These are phyloP conservation scores for Hyles vespertilio DNA, from an alignment of 1,140 invertebrate genomes.

Conservation along the genomic window DNA sequence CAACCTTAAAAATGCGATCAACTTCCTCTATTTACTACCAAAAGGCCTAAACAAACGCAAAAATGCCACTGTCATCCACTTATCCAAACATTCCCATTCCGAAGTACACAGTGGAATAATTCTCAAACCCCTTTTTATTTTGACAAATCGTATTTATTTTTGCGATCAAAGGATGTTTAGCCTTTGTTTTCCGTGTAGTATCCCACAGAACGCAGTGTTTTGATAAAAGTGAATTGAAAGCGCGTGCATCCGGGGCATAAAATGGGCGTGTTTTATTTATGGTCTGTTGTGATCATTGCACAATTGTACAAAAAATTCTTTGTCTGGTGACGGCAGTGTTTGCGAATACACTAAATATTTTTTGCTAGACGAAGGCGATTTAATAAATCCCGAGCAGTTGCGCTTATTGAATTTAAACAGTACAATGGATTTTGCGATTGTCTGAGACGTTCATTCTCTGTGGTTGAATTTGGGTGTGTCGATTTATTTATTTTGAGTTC, in stretches of 20 bases:
- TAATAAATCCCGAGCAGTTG: too few species aligned
- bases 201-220: constrained; percentile 14
- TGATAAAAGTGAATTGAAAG: constrained; percentile 27
- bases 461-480: not conserved
- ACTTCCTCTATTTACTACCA: too few species aligned
- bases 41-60: too few species aligned
- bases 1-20: too few species aligned
- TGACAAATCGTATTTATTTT: constrained; percentile 11
- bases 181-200: constrained; percentile 12
- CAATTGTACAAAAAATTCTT: constrained; percentile 45
- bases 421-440: too few species aligned
- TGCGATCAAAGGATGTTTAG: constrained; percentile 8
- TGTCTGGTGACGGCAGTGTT: constrained; percentile 24
- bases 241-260: constrained; percentile 13
- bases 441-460: not conserved
- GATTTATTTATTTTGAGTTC: too few species aligned
- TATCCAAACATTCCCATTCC: too few species aligned
- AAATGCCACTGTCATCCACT: too few species aligned
- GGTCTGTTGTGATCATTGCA: constrained; percentile 49
- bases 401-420: too few species aligned
- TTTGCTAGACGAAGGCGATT: constrained; percentile 2
- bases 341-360: constrained; percentile 8
- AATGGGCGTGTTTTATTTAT: constrained; percentile 62
- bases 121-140: constrained; percentile 5
- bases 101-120: not conserved